phyloP scores from a whole-genome alignment of 2,113 vertebrate species.

The Gymnocephalus cernua region DNA sequence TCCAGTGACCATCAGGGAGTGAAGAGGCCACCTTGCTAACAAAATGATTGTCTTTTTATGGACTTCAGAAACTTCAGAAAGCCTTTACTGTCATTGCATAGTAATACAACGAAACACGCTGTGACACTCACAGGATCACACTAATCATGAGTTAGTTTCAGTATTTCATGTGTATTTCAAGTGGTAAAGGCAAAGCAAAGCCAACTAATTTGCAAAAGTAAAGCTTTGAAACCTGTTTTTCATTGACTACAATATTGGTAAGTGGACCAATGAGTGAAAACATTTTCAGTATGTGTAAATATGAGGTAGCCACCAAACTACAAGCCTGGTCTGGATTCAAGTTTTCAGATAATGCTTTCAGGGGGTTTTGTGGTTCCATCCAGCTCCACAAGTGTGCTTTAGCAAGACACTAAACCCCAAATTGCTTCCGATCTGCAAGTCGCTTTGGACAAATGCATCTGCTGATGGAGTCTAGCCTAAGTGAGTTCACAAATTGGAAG shows the following conservation, averaged over 20 bases:
- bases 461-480: background rate
- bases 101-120: no score
- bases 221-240: background rate
- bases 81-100: no score
- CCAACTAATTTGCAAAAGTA: background rate
- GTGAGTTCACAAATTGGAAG: background rate
- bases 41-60: slow-evolving; percentile 33
- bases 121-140: no score
- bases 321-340: background rate
- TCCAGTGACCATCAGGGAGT: slow-evolving; percentile 39
- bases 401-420: slow-evolving; percentile 21
- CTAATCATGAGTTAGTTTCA: background rate
- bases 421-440: slow-evolving; percentile 10
- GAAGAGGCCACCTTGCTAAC: slow-evolving; percentile 37
- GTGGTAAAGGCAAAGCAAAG: background rate
- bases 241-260: background rate
- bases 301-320: background rate
- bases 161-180: no score
- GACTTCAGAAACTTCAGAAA: background rate
- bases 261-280: background rate
- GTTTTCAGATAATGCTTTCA: background rate
- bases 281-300: background rate
- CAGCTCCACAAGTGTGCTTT: background rate
- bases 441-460: slow-evolving; percentile 4
- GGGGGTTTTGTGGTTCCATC: background rate